Conservation (phyloP, 1,140 invertebrate genomes). For the Drosophila novamexicana region DNA sequence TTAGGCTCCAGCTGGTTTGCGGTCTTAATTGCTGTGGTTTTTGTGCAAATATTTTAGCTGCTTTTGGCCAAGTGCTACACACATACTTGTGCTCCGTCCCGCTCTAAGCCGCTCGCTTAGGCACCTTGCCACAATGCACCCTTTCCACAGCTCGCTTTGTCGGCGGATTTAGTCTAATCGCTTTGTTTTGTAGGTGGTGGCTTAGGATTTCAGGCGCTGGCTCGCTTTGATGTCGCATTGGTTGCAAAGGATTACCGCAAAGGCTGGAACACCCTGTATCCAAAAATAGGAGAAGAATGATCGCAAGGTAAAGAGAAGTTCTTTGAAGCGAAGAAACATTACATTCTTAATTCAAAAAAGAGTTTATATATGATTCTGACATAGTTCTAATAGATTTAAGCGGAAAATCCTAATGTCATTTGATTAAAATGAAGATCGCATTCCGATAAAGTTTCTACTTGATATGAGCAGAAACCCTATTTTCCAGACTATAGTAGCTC, state of each 20-base stretch:
- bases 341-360: too few species aligned
- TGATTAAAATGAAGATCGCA: too few species aligned
- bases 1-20: conserved; percentile 41
- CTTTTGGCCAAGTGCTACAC: conserved; percentile 34
- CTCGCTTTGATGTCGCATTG: conserved; percentile 47
- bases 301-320: too few species aligned
- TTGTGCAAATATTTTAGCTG: conserved; percentile 44
- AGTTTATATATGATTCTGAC: too few species aligned
- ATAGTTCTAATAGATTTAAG: too few species aligned
- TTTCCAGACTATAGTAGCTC: too few species aligned
- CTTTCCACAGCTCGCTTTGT: conserved; percentile 44
- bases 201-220: conserved; percentile 25
- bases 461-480: too few species aligned
- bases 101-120: conserved; percentile 39
- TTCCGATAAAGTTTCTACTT: too few species aligned
- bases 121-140: conserved; percentile 49
- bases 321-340: too few species aligned
- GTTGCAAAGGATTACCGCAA: conserved; percentile 37
- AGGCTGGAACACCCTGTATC: not conserved
- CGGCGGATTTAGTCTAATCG: conserved; percentile 53
- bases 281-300: too few species aligned
- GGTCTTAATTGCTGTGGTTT: conserved; percentile 24
- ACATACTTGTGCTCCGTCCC: not conserved
- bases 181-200: conserved; percentile 62
- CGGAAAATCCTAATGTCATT: too few species aligned